Evolutionary conservation across 2,797 vertebrate genomes (phyloP).

Genomic region (Octomys mimax): DNA sequence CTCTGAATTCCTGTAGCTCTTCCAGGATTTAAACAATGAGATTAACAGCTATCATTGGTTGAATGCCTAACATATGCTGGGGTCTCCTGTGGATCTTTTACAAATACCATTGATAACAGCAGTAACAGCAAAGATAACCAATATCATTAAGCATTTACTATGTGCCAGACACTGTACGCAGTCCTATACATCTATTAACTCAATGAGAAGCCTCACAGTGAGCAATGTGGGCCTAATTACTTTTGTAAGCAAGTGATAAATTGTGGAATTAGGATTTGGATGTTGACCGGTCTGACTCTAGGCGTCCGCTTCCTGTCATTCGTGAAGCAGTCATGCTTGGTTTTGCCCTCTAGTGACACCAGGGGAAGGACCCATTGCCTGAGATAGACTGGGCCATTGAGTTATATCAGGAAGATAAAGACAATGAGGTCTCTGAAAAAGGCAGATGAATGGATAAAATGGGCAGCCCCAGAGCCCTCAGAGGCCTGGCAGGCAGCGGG

Average conservation of each 20-base stretch:
- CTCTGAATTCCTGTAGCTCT: constrained; percentile 82
- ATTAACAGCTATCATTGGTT: constrained; percentile 82
- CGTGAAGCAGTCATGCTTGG: background rate
- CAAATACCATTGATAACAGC: constrained; percentile 67
- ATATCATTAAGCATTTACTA: constrained; percentile 76
- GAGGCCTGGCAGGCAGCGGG: background rate
- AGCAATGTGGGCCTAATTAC: background rate
- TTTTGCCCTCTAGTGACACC: background rate
- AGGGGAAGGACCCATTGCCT: background rate
- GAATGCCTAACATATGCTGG: constrained; percentile 81
- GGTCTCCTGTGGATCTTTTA: constrained; percentile 72
- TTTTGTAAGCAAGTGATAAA: constrained; percentile 33
- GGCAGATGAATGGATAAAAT: background rate
- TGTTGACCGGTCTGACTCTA: background rate
- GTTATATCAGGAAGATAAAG: background rate
- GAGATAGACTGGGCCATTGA: background rate
- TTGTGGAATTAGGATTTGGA: constrained; percentile 27
- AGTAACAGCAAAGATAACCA: constrained; percentile 71
- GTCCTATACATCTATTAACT: background rate
- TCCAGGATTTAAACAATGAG: constrained; percentile 82
- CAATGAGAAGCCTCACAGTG: background rate
- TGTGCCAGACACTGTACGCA: constrained; percentile 56
- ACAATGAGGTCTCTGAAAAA: background rate
- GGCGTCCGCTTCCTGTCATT: background rate
- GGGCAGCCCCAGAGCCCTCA: background rate